These are phyloP conservation scores for Schlechtendalia chinensis DNA, from an alignment of 1,140 invertebrate genomes.

Conservation along the genomic window DNA sequence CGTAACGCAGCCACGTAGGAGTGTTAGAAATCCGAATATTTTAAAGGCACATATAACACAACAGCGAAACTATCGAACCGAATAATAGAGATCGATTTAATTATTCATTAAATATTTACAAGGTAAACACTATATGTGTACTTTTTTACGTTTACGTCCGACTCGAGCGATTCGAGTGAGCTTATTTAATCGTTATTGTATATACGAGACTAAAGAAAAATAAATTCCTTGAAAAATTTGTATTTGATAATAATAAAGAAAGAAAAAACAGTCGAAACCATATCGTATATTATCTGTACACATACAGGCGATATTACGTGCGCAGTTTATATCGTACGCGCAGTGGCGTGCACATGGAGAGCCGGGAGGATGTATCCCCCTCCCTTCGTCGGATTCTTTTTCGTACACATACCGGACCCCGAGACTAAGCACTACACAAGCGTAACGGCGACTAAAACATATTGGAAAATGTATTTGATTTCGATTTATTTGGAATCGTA, in stretches of 20 bases:
- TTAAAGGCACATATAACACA: neutral
- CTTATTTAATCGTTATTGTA: neutral
- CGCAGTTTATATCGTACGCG: no score
- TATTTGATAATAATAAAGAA: neutral
- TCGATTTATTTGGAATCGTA: no score
- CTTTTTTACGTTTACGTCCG: neutral
- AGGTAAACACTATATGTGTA: neutral
- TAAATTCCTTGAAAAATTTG: conserved; percentile 14
- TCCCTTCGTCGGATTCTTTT: no score
- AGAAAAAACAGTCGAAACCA: neutral
- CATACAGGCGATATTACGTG: neutral
- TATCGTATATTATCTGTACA: neutral
- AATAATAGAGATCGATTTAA: neutral
- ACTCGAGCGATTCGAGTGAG: neutral
- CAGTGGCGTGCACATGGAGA: no score
- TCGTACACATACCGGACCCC: no score
- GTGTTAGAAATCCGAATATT: no score
- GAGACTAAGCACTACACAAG: no score
- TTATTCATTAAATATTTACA: neutral
- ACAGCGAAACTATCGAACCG: neutral
- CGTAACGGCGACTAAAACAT: no score
- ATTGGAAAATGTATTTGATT: no score
- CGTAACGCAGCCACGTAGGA: no score
- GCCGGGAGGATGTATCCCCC: no score
- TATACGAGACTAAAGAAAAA: neutral